Evolutionary conservation across 2,888 invertebrate species (phyloP).

Genomic region (Nephrotoma flavescens): DNA sequence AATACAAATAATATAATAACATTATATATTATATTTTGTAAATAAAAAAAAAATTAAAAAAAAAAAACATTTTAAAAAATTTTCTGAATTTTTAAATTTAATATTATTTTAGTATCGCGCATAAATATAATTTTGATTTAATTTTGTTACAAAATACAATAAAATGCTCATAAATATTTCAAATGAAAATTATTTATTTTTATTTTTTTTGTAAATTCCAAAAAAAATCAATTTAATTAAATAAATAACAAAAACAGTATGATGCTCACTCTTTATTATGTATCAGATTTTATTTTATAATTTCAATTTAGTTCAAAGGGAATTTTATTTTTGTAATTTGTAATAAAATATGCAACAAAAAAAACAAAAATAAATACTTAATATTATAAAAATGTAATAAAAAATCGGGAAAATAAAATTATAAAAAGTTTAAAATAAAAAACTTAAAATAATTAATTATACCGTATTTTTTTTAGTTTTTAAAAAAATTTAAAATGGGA

Average conservation of each 20-base stretch:
- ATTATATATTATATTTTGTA: neutral
- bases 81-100: neutral
- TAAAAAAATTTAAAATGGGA: neutral
- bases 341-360: neutral
- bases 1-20: neutral
- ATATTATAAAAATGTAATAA: neutral
- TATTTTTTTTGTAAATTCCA: neutral
- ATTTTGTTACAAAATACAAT: neutral
- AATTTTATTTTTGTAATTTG: neutral
- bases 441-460: neutral
- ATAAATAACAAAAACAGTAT: neutral
- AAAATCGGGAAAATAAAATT: neutral
- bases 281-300: neutral
- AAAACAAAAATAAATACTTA: neutral
- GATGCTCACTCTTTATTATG: neutral
- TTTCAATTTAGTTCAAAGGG: neutral
- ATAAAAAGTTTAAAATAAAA: neutral
- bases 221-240: neutral
- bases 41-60: neutral
- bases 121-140: neutral
- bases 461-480: neutral
- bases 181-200: neutral
- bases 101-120: neutral
- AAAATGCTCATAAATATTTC: neutral
- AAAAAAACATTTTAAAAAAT: neutral